Percentiles rank a stretch among this genome's conserved stretches.
These are phyloP conservation scores for Zygaena filipendulae DNA, from an alignment of 2,888 invertebrate species.

Conservation along the genomic window DNA sequence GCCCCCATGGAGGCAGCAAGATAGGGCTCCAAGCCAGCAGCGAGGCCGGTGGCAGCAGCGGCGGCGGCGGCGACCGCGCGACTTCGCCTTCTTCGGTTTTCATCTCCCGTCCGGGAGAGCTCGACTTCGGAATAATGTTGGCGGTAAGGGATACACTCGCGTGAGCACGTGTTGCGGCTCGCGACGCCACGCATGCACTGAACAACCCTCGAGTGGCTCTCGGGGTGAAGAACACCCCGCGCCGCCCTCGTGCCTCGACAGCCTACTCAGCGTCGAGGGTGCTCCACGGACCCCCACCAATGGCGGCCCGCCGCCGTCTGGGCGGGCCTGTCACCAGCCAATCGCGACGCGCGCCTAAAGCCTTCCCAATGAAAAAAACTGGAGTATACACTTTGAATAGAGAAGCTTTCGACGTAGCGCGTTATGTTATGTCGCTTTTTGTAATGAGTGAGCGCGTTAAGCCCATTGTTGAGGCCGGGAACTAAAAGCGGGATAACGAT, in stretches of 20 bases:
- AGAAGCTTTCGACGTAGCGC: conserved; percentile 63
- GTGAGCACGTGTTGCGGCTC: conserved; percentile 59
- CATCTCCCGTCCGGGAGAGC: conserved; percentile 65
- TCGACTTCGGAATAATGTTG: conserved; percentile 64
- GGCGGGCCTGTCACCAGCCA: conserved; percentile 51
- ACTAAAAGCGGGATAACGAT: conserved; percentile 66
- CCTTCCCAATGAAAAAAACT: conserved; percentile 59
- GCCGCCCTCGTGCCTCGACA: conserved; percentile 64
- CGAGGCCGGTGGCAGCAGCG: conserved; percentile 68
- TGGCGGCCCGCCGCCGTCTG: conserved; percentile 31
- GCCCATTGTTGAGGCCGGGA: conserved; percentile 65
- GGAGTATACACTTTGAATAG: conserved; percentile 66
- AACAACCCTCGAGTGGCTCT: conserved; percentile 68
- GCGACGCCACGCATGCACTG: conserved; percentile 61
- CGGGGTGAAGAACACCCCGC: conserved; percentile 66
- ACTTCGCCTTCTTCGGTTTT: conserved; percentile 59
- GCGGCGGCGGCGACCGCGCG: conserved; percentile 48
- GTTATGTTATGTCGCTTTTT: conserved; percentile 68
- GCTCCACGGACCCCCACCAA: conserved; percentile 55
- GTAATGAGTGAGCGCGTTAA: conserved; percentile 68
- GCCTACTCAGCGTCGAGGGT: conserved; percentile 66
- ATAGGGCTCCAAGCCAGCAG: conserved; percentile 81
- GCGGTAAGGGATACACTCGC: conserved; percentile 38
- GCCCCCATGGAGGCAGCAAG: conserved; percentile 79
- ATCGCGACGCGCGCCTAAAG: conserved; percentile 34